These are phyloP conservation scores for Balanococcus diminutus DNA, from an alignment of 2,888 invertebrate genomes.

Conservation along the genomic window DNA sequence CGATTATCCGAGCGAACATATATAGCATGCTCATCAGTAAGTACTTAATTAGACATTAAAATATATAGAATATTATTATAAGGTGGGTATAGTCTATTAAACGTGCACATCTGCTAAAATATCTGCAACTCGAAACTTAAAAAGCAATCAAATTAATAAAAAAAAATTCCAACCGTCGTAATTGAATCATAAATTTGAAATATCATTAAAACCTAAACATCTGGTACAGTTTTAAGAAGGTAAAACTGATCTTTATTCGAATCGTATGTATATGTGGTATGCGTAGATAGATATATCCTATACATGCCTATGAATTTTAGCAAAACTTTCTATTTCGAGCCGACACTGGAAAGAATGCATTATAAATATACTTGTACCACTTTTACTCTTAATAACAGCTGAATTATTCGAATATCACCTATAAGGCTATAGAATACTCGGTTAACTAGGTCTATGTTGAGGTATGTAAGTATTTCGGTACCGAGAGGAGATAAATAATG, in stretches of 20 bases:
- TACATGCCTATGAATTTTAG: neutral
- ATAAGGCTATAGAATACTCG: neutral
- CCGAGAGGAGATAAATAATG: no score
- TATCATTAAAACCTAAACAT: neutral
- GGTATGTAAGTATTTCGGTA: neutral
- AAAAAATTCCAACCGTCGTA: no score
- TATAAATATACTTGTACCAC: conserved; percentile 22
- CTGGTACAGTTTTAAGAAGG: neutral
- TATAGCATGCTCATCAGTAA: neutral
- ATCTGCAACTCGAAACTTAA: neutral
- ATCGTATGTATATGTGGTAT: neutral
- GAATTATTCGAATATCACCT: neutral
- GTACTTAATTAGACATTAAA: neutral
- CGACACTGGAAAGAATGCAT: neutral
- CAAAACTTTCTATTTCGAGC: conserved; percentile 36
- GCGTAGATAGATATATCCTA: neutral
- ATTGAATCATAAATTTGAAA: neutral
- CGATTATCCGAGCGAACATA: neutral
- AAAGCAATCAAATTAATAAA: neutral
- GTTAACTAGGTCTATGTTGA: neutral
- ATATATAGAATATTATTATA: neutral
- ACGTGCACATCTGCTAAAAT: neutral
- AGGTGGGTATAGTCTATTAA: neutral
- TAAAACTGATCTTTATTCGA: neutral
- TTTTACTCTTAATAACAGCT: conserved; percentile 27